Conservation (phyloP, 2,113 vertebrate species). For the Perccottus glenii region DNA sequence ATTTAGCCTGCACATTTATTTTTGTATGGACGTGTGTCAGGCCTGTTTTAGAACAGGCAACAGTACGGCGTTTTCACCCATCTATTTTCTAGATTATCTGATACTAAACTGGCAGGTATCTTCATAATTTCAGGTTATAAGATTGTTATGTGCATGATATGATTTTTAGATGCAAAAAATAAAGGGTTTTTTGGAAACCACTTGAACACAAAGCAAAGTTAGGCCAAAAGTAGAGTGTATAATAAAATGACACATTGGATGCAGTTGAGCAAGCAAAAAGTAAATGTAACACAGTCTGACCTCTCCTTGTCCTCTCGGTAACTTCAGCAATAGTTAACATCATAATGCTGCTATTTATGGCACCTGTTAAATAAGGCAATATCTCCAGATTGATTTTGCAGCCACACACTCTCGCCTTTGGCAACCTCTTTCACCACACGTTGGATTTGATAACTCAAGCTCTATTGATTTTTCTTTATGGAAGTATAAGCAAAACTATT, state of each 20-base stretch:
- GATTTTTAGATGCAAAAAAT: background rate
- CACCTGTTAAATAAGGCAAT: conserved; percentile 88
- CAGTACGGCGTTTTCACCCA: background rate
- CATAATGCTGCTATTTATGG: conserved; percentile 89
- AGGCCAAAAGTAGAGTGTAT: background rate
- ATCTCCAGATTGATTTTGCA: conserved; percentile 91
- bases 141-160: background rate
- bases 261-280: conserved; percentile 26
- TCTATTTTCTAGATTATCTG: background rate
- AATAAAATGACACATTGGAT: conserved; percentile 2
- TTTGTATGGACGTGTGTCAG: conserved; percentile 1
- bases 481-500: conserved; percentile 62
- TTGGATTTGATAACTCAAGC: conserved; percentile 89
- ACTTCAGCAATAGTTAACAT: conserved; percentile 80
- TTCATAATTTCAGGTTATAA: background rate
- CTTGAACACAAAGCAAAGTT: background rate
- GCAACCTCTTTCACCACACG: conserved; percentile 68
- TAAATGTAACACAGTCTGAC: conserved; percentile 47
- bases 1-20: conserved; percentile 23
- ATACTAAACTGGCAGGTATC: background rate
- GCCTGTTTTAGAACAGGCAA: conserved; percentile 1
- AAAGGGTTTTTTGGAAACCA: conserved; percentile 7
- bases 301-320: conserved; percentile 63
- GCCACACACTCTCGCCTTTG: conserved; percentile 72
- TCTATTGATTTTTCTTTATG: conserved; percentile 88